Percentiles rank a stretch among this genome's conserved stretches.
Evolutionary conservation across 2,113 vertebrate species (phyloP).

Genomic region (Ramphastos sulfuratus): DNA sequence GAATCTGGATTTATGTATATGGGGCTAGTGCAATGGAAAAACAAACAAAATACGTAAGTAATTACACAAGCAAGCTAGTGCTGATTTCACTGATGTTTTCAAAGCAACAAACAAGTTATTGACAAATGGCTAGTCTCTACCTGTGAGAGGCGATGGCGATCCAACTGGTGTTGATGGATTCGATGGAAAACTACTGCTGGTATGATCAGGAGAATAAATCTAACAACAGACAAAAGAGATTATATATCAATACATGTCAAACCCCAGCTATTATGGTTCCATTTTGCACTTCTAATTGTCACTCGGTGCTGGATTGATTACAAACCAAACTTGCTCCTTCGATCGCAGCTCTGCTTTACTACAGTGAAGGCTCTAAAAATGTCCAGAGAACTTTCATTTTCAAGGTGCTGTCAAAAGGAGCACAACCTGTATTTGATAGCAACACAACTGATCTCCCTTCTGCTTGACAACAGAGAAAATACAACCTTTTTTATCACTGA

Average conservation of each 20-base stretch:
- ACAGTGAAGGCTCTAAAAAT: slow-evolving; percentile 61
- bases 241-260: slow-evolving; percentile 24
- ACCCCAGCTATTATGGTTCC: slow-evolving; percentile 38
- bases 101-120: neutral
- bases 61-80: neutral
- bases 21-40: neutral
- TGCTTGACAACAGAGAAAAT: neutral
- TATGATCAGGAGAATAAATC: slow-evolving; percentile 99
- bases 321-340: slow-evolving; percentile 57
- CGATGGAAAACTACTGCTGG: slow-evolving; percentile 98
- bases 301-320: slow-evolving; percentile 43
- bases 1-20: neutral
- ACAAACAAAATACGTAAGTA: neutral
- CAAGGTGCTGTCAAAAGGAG: slow-evolving; percentile 48
- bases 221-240: slow-evolving; percentile 69
- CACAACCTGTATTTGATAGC: neutral
- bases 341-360: slow-evolving; percentile 65
- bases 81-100: neutral
- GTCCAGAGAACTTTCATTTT: slow-evolving; percentile 56
- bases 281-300: slow-evolving; percentile 64
- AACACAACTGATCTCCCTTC: slow-evolving; percentile 1
- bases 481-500: neutral
- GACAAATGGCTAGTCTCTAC: slow-evolving; percentile 71
- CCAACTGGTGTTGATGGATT: slow-evolving; percentile 97
- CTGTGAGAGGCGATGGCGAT: slow-evolving; percentile 94